Evolutionary conservation across 2,797 vertebrate species (phyloP).

Genomic region (Spinus olivaceus): DNA sequence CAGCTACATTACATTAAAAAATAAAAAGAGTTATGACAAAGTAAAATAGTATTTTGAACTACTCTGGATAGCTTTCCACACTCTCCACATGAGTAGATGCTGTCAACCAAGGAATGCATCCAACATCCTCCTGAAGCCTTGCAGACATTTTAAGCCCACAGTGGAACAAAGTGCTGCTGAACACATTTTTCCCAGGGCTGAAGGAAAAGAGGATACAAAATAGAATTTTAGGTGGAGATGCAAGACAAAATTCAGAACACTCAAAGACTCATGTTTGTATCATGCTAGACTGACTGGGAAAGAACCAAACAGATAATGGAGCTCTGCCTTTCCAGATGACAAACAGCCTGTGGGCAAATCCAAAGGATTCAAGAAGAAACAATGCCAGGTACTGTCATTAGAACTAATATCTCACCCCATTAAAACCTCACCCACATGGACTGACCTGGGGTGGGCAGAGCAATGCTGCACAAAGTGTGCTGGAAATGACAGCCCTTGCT

Average conservation of each 20-base stretch:
- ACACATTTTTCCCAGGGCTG: not conserved
- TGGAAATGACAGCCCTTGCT: not conserved
- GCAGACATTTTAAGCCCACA: not conserved
- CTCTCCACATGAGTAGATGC: not conserved
- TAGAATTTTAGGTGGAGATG: not conserved
- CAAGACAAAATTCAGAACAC: not conserved
- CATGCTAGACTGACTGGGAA: not conserved
- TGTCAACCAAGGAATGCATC: not conserved
- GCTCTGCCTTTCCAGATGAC: not conserved
- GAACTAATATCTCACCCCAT: not conserved
- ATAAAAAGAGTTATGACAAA: not conserved
- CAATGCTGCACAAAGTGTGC: not conserved
- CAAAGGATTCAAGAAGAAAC: not conserved
- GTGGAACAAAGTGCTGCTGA: not conserved
- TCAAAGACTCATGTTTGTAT: not conserved
- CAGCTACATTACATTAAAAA: not conserved
- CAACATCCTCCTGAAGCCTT: not conserved
- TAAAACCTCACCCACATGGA: not conserved
- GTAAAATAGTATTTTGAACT: not conserved
- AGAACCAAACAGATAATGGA: not conserved
- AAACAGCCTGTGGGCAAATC: not conserved
- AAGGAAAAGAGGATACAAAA: not conserved
- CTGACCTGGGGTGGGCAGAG: not conserved
- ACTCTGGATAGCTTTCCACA: not conserved
- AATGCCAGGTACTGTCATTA: not conserved